Base-by-base conservation (phyloP, 2,113 vertebrate genomes). In the Indicator indicator region DNA sequence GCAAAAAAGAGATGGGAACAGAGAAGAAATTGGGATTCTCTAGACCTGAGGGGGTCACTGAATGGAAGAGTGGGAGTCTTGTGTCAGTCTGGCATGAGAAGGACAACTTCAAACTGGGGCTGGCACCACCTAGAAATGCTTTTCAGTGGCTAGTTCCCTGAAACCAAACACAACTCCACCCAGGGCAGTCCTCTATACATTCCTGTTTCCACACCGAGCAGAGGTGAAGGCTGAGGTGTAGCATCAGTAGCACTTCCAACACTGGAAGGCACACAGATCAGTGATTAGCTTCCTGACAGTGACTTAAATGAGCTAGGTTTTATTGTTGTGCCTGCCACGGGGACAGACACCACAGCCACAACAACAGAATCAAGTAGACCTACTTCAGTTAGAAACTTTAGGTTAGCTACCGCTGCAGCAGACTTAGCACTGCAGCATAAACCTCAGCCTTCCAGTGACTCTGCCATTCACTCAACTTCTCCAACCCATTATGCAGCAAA, bases 291-390 rank as follows among this genome's bases (percentile, higher is more conserved):
- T 91, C 40, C 40, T 88, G 60, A 36, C 24, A 56, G 60, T 21
- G 38, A 68, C 36, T 67, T n/a, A 33, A 6, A n/a, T 64, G 27
- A 90, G 17, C 36, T 77, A 70, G 23, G 12, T 48, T 87, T 89
- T 69, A 46, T 17, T 70, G 30, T 38, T 33, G 19, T 19, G 23
- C 4, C 46, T 83, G 68, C 48, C 13, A 20, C 18, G 21, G 14
- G 27, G 27, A 32, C 42, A 72, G 48, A 28, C 9, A 42, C 12
- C 1, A 4, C 16, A 38, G 19, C 16, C 15, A 36, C 62, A 73
- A 36, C 0, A 3, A 42, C 44, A 26, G 55, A 36, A 46, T 4
- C 56, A 21, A 18, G 36, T 46, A 81, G 72, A 44, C 2, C 0
- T 14, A 44, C 10, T 16, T 32, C 21, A 60, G 44, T 46, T 26